These are phyloP conservation scores for Tamandua tetradactyla DNA, from an alignment of 2,797 vertebrate genomes.

Conservation along the genomic window DNA sequence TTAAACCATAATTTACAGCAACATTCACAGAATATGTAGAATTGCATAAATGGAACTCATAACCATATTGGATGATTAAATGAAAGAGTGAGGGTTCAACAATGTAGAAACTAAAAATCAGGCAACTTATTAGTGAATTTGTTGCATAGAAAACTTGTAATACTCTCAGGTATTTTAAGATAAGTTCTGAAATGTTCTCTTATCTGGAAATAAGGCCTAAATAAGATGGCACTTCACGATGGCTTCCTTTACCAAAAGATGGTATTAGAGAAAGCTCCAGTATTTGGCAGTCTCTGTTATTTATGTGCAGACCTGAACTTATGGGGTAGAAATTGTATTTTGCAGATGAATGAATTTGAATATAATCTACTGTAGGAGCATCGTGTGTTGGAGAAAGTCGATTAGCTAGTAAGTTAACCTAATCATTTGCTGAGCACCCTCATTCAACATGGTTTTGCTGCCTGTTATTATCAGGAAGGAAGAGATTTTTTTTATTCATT, in stretches of 20 bases:
- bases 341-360: not conserved
- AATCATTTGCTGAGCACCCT: too few species aligned
- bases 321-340: not conserved
- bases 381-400: not conserved
- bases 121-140: not conserved
- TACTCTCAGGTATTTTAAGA: not conserved
- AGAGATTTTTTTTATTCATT: not conserved
- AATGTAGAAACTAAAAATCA: not conserved
- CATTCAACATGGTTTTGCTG: not conserved
- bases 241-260: not conserved
- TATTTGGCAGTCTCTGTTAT: too few species aligned
- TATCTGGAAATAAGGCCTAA: not conserved
- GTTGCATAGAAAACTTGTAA: not conserved
- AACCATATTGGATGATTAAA: too few species aligned
- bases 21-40: not conserved
- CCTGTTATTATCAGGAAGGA: not conserved
- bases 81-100: not conserved
- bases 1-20: not conserved
- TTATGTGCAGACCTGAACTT: too few species aligned
- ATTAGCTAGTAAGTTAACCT: not conserved
- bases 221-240: not conserved
- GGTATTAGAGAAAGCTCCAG: too few species aligned
- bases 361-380: not conserved
- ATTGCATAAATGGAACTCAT: too few species aligned
- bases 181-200: not conserved